Conservation (phyloP, 2,888 invertebrate species). For the Drosophila meridionalis region DNA sequence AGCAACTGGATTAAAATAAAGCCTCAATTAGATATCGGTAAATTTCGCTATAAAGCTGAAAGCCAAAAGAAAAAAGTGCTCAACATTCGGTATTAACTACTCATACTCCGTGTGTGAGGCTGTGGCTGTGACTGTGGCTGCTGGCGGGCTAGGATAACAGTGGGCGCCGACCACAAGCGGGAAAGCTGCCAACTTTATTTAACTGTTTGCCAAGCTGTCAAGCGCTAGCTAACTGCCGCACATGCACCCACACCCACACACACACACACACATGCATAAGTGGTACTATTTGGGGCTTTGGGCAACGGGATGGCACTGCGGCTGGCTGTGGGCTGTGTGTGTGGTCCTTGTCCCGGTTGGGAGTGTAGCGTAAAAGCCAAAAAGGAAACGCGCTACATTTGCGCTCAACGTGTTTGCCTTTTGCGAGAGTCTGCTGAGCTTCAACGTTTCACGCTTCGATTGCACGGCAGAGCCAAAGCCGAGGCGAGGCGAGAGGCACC, state of each 20-base stretch:
- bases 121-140: background rate
- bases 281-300: constrained; percentile 37
- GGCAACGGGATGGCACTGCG: constrained; percentile 9
- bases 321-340: background rate
- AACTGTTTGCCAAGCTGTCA: constrained; percentile 80
- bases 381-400: constrained; percentile 79
- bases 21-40: constrained; percentile 9
- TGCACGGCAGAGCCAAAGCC: constrained; percentile 57
- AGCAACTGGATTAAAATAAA: constrained; percentile 1
- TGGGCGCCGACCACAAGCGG: constrained; percentile 50
- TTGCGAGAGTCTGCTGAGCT: constrained; percentile 64
- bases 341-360: constrained; percentile 35
- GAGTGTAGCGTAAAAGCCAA: constrained; percentile 62
- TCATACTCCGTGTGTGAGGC: constrained; percentile 7
- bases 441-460: constrained; percentile 77
- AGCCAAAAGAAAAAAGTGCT: background rate
- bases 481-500: constrained; percentile 24
- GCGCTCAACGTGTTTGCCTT: constrained; percentile 73
- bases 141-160: constrained; percentile 43
- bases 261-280: constrained; percentile 28
- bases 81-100: constrained; percentile 25
- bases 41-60: constrained; percentile 26
- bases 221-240: constrained; percentile 71
- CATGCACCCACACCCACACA: constrained; percentile 8
- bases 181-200: constrained; percentile 76